Conservation (phyloP, 37 sponge, comb jelly and placozoan species). For the Haliclona indistincta region DNA sequence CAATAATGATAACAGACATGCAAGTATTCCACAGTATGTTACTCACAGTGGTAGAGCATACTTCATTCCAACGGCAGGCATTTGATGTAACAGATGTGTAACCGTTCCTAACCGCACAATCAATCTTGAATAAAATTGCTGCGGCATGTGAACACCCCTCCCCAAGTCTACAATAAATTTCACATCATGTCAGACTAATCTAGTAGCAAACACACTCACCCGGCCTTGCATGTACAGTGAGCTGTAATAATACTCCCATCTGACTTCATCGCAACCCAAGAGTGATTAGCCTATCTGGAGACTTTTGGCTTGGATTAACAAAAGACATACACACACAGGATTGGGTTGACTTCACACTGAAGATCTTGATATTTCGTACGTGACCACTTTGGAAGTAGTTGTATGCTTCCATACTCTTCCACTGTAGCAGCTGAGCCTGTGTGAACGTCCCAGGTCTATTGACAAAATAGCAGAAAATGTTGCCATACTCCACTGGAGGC, state of each 20-base stretch:
- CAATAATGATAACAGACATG: too few relatives aligned
- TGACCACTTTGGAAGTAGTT: conserved; percentile 35
- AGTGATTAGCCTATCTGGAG: not conserved
- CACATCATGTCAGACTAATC: not conserved
- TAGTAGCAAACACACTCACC: not conserved
- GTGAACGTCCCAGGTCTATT: conserved; percentile 8
- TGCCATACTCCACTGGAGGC: conserved; percentile 1
- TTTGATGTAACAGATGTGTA: not conserved
- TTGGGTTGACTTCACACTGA: not conserved
- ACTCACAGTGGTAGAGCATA: not conserved
- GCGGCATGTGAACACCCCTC: not conserved
- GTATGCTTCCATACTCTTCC: conserved; percentile 40
- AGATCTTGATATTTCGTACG: conserved; percentile 23
- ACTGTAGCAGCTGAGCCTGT: conserved; percentile 10
- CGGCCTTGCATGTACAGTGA: conserved; percentile 16
- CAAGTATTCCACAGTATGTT: not conserved
- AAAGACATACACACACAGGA: not conserved
- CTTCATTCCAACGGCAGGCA: not conserved
- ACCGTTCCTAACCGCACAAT: not conserved
- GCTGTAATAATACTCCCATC: not conserved
- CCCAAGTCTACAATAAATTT: not conserved
- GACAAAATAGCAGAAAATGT: conserved; percentile 8
- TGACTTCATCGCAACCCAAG: not conserved
- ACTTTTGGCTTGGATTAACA: conserved; percentile 8
- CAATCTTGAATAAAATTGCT: conserved; percentile 1